Base-by-base conservation (phyloP, 2,888 invertebrate species). In the Scaeva pyrastri region DNA sequence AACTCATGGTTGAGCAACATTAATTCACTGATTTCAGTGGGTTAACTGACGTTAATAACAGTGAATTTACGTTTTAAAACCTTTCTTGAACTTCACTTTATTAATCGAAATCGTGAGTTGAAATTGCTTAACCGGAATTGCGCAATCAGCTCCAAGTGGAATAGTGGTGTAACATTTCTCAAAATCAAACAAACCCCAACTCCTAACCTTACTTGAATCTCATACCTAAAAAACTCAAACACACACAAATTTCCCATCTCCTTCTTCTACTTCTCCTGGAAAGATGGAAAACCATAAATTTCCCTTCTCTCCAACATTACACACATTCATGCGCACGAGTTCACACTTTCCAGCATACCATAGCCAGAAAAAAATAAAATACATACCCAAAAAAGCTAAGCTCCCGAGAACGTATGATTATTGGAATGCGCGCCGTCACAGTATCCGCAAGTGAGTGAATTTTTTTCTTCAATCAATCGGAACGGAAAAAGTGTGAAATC, bases 381-480 rank as follows among this genome's bases (percentile, higher is more conserved):
- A 71, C 71, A 56, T 56, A 71, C 68, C 68, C 41, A 79, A 62
- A 74, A 80, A 81, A 77, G 71, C 70, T 48, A 66, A 73, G 71
- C 66, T 56, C 77, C 74, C 31, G 58, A 82, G 31, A 77, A 68
- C 68, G 55, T 66, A 70, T 73, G 82, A 81, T 82, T 81, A 86
- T 86, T 86, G 81, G 81, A 86, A 86, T 86, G 73, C 86, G 86
- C 86, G 86, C 86, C 60, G 86, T 86, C 86, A 86, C 58, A 81
- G 72, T 77, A 77, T 86, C 77, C 81, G 81, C 77, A 77, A 81
- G 86, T 62, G 77, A 81, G 86, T 68, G 77, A 81, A 77, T 77
- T 70, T 64, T n/a, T 70, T 71, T 56, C 36, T 68, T 50, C 31
- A 68, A 50, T 75, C 21, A 52, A 60, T 85, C 80, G 84, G 84